These are phyloP conservation scores for Eristalinus aeneus DNA, from an alignment of 2,888 invertebrate genomes.

Conservation along the genomic window DNA sequence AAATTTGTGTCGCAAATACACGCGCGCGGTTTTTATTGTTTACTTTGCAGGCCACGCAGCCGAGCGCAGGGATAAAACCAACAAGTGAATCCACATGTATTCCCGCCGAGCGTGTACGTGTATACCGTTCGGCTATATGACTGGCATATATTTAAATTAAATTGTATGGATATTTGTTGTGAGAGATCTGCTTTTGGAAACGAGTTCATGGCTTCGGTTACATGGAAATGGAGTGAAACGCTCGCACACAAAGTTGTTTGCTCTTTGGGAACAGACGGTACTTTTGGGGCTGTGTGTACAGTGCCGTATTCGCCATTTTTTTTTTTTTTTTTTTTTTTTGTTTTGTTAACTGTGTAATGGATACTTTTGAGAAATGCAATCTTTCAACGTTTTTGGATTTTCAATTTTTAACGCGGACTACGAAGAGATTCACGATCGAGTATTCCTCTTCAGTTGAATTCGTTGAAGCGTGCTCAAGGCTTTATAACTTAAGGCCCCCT, in stretches of 20 bases:
- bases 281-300: too few species aligned
- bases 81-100: conserved; percentile 62
- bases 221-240: conserved; percentile 4
- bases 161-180: conserved; percentile 29
- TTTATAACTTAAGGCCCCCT: not conserved
- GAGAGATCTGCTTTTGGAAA: conserved; percentile 15
- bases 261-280: conserved; percentile 16
- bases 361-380: not conserved
- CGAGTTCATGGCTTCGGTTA: conserved; percentile 10
- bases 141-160: conserved; percentile 37
- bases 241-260: conserved; percentile 7
- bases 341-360: not conserved
- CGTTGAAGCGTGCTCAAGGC: not conserved
- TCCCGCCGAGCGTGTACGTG: not conserved
- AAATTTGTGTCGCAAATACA: conserved; percentile 33
- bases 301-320: not conserved
- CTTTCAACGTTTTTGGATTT: not conserved
- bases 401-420: not conserved
- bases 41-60: conserved; percentile 53
- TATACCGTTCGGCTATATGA: conserved; percentile 25
- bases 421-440: not conserved
- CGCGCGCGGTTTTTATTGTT: conserved; percentile 50
- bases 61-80: conserved; percentile 56
- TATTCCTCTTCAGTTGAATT: not conserved
- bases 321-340: not conserved